Percentiles rank a stretch among this genome's conserved stretches.
These are phyloP conservation scores for Eudyptes chrysolophus DNA, from an alignment of 2,113 vertebrate genomes.

Conservation along the genomic window DNA sequence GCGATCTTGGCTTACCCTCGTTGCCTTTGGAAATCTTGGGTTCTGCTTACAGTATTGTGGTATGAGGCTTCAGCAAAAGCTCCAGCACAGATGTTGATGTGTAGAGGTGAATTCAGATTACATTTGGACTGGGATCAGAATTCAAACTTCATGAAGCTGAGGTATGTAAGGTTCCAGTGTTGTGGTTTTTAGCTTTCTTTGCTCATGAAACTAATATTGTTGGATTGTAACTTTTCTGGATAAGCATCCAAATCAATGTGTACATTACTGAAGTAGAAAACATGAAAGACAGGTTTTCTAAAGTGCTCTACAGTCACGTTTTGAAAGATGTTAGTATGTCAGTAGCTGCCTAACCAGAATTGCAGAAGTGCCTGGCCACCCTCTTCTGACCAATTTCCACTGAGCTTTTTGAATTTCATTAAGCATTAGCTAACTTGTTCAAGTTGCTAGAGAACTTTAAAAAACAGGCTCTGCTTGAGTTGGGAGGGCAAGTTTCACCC, in stretches of 20 bases:
- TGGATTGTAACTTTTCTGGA: neutral
- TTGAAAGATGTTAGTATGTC: neutral
- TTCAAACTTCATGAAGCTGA: neutral
- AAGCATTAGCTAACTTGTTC: neutral
- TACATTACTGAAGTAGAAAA: neutral
- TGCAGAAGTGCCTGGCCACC: neutral
- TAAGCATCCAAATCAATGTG: neutral
- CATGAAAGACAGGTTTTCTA: neutral
- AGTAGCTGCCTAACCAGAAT: neutral
- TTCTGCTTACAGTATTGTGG: neutral
- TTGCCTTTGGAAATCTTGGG: neutral
- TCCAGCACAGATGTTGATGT: neutral
- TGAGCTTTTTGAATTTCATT: neutral
- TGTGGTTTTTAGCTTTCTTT: neutral
- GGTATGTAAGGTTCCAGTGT: fast-evolving
- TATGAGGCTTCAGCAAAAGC: neutral
- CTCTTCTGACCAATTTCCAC: neutral
- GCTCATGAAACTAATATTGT: neutral
- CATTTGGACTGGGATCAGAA: neutral
- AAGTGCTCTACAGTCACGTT: neutral
- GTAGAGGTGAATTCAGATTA: neutral
- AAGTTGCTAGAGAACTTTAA: neutral
- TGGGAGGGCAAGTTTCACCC: neutral
- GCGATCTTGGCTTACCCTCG: neutral
- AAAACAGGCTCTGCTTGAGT: neutral